phyloP scores from a whole-genome alignment of 2,797 vertebrate genomes.

The Phoebastria nigripes region DNA sequence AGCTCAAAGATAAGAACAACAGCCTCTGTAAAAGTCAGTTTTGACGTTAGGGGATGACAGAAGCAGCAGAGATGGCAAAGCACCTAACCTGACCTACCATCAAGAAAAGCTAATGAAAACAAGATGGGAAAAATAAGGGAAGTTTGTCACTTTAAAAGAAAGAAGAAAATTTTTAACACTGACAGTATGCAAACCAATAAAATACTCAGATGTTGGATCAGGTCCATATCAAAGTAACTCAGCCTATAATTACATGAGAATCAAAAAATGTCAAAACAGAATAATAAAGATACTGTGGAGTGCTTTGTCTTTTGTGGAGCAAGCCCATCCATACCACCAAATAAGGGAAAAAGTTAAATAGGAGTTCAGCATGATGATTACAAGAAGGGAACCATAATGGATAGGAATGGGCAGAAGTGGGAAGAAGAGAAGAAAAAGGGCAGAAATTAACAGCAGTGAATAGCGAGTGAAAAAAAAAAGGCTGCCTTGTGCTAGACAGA shows the following conservation, averaged over 20 bases:
- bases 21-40: neutral
- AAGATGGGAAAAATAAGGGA: neutral
- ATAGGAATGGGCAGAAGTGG: neutral
- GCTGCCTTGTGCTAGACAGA: neutral
- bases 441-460: neutral
- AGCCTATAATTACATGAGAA: conserved; percentile 19
- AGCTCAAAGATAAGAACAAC: neutral
- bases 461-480: neutral
- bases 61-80: neutral
- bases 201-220: conserved; percentile 7
- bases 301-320: neutral
- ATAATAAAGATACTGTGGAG: neutral
- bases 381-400: neutral
- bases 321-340: neutral
- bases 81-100: neutral
- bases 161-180: neutral
- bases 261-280: conserved; percentile 24
- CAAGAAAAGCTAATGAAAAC: neutral
- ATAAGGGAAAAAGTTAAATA: conserved; percentile 13
- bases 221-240: conserved; percentile 5
- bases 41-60: neutral
- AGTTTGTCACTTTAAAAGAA: neutral
- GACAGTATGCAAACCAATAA: neutral
- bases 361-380: neutral
- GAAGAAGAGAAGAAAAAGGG: neutral